Base-by-base conservation (phyloP, 2,797 vertebrate species). In the Diceros bicornis region DNA sequence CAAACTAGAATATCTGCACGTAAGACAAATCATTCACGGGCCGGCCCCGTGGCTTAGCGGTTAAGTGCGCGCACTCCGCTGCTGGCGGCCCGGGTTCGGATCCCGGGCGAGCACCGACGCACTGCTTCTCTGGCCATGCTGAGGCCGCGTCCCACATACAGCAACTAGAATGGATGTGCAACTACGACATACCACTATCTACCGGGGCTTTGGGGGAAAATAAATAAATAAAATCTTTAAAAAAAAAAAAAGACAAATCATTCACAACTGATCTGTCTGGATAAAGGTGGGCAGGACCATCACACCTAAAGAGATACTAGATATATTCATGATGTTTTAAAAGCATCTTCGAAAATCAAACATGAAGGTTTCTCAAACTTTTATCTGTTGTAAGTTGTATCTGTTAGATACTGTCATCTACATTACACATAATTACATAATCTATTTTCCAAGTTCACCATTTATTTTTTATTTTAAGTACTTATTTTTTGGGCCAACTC, bases 341-440 rank as follows among this genome's bases (percentile, higher is more conserved):
- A 95, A 59, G 11, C 64, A 17, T n/a, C 44, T 85, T 61, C 89
- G 50, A 96, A 97, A 93, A 96, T 50, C 59, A 66, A 96, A 91
- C n/a, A 32, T 29, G 14, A 94, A 91, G 3, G 11, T 50, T 97
- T 96, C 68, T 74, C 7, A 93, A 89, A 96, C 20, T 91, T 92
- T 13, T 55, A 95, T 44, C 72, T 77, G 44, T 17, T 94, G 0
- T n/a, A 87, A 75, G 37, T 29, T 89, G 25, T 92, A 77, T 75
- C 27, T 89, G 34, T 87, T 90, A 92, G 16, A 81, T 29, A 94
- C 0, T 57, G n/a, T 74, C 50, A 91, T 66, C 23, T 55, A 57
- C 18, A 61, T 47, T 96, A 86, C 4, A 75, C 25, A 55, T 79
- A 94, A 86, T 37, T 85, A 84, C 9, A 68, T 83, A 72, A 92